phyloP scores from a whole-genome alignment of 2,797 vertebrate species.

The Lindbergichthys nudifrons region DNA sequence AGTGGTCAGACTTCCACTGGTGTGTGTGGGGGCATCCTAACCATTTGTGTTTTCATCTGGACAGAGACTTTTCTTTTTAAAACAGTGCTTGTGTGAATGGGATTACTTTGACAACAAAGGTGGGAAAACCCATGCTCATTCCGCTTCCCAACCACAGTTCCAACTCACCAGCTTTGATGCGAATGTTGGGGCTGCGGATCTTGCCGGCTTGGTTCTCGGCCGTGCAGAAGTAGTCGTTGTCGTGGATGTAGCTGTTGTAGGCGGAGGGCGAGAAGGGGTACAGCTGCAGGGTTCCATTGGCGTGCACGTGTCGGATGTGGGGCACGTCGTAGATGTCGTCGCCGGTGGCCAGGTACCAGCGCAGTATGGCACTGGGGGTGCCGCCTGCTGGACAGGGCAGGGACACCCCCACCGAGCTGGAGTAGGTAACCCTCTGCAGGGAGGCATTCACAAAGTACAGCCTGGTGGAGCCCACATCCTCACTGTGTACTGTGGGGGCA shows the following conservation, averaged over 20 bases:
- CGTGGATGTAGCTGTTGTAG: slow-evolving; percentile 99
- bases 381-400: slow-evolving; percentile 98
- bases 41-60: too few species aligned
- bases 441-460: slow-evolving; percentile 99
- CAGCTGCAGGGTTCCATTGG: slow-evolving; percentile 98
- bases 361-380: slow-evolving; percentile 94
- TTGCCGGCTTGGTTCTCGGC: slow-evolving; percentile 98
- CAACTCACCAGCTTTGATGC: slow-evolving; percentile 95
- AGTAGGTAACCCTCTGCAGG: slow-evolving; percentile 98
- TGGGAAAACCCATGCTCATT: too few species aligned
- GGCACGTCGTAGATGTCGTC: slow-evolving; percentile 99
- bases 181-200: slow-evolving; percentile 98
- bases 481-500: slow-evolving; percentile 87
- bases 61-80: too few species aligned
- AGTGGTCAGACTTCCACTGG: too few species aligned
- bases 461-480: slow-evolving; percentile 96
- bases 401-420: slow-evolving; percentile 99
- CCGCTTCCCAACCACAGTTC: neutral
- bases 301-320: slow-evolving; percentile 97
- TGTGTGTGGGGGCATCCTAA: too few species aligned
- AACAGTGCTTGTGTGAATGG: too few species aligned
- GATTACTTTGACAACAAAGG: too few species aligned
- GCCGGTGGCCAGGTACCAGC: slow-evolving; percentile 98
- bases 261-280: slow-evolving; percentile 98
- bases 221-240: slow-evolving; percentile 99